Base-by-base conservation (phyloP, 1,140 invertebrate genomes). In the Drosophila tristis region DNA sequence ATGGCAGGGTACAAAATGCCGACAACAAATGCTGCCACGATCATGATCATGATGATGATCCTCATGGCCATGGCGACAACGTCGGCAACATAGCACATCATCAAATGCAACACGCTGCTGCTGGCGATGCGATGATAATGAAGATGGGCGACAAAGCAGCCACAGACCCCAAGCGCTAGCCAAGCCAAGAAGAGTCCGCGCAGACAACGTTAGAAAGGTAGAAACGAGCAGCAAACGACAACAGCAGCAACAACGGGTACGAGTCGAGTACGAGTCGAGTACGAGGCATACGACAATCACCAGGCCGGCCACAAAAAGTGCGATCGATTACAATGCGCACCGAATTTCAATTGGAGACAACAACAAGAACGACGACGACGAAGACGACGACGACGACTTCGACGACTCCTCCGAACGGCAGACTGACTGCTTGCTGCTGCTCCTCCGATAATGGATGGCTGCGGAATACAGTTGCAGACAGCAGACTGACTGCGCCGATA, bases 261-360 rank as follows among this genome's bases (percentile, higher is more conserved):
- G 49, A 43, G 65, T 25, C 23, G 39, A 66, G 61, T 57, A 54
- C 62, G 49, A 43, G 65, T 25, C 23, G 39, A 66, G 45, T 35
- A 35, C 8, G 29, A 42, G 43, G 65, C 49, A 62, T 59, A 65
- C 73, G 62, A 73, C 79, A 75, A 80, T 75, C 76, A 60, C 51
- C 74, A 62, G 82, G 71, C 84, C 35, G 2, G 20, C 20, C 2
- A 39, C 35, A 87, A 87, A 87, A 89, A 87, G 82, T 87, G 82
- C 82, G 84, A 87, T 89, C 84, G 58, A 84, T 89, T 89, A 80
- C 84, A 82, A 87, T 87, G 84, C 79, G 79, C 84, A 80, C 64
- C 84, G 84, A 87, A 87, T 87, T 80, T 87, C 84, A 87, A 87
- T 87, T 89, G 85, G 67, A 59, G 51, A 16, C 45, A 48, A 54